Evolutionary conservation across 2,797 vertebrate genomes (phyloP), one percentile per base, ranked within the genome.

Genomic region (Sphenodon punctatus): DNA sequence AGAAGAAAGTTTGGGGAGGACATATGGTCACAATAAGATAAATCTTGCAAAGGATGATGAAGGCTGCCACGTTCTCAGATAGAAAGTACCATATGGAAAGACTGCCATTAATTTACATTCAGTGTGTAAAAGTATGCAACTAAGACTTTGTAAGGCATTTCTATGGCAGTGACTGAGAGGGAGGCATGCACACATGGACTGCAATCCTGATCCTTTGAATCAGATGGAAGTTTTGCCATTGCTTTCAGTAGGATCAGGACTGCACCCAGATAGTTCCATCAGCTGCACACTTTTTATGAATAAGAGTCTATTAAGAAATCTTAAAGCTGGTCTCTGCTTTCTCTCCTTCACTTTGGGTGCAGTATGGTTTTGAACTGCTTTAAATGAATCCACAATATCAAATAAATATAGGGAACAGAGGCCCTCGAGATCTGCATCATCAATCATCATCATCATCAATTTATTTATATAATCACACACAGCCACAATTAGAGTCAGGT

Each of bases 1-100:
- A 45, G 32, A 58, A 83, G 42, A 81, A 68, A n/a, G 45, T 71
- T 80, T 69, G 70, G 30, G 63, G 86, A 81, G 74, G 74, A 70
- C 38, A 88, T 85, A 85, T 55, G 71, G 80, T 80, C 64, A 58
- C 74, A 73, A 64, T 78, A 48, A 48, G 48, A 48, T 48, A 48
- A 48, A 46, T 13, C 46, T 48, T 48, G 46, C 48, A 48, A 48
- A 25, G 25, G 23, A 48, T 48, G 23, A 46, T 25, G 48, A 77
- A 83, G 10, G 19, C 25, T 85, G 45, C 42, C 41, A 73, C 12
- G 64, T 11, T 23, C 38, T 46, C 48, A 75, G 56, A 51, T 42
- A n/a, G 67, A 78, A 91, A 79, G 53, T 49, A 39, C 34, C 13
- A 42, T 23, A 42, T 49, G 30, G 69, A 84, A 84, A 67, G 17